Evolutionary conservation across 2,888 invertebrate species (phyloP), one percentile per base, ranked within the genome.

Genomic region (Callyntrura guangdongensis): DNA sequence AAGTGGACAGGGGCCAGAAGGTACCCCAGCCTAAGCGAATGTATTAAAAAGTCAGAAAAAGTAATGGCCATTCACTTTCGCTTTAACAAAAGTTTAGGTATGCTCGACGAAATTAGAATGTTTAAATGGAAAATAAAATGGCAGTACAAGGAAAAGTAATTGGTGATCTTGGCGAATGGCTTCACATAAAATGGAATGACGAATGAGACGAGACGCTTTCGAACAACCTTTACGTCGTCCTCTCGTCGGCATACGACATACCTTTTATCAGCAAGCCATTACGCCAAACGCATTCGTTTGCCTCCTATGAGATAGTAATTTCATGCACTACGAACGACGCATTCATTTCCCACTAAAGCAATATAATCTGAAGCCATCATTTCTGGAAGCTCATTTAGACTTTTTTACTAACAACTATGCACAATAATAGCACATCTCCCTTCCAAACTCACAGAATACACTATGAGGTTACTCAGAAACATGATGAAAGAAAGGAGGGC

Each of bases 161-260:
- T 81, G 81, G 56, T 56, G 81, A 87, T 81, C 77, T 64, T 22
- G 22, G 87, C 20, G n/a, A 87, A 77, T 81, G 17, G 81, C 45
- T 20, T 20, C 79, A 81, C 87, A 87, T 87, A 87, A 87, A 87
- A 87, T 8, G 45, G 69, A 87, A 81, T 86, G 74, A 61, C 47
- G 79, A 86, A 86, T 86, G 77, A 22, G 47, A 86, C 61, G 45
- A 64, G 61, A 82, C 27, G 79, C 22, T 83, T 83, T 67, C 82
- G 47, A 61, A 61, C 61, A 82, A 59, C 82, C 20, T 82, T 82
- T 27, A 36, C 53, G 9, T 45, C 12, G 3, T 17, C 47, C 17
- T 45, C 22, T 5, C 82, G 25, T 22, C 25, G 22, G 53, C 17
- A 45, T n/a, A 11, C 69, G 11, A 20, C 79, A 25, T 79, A 59